Base-by-base conservation (phyloP, 2,113 vertebrate species). In the Rhegmatorhina hoffmannsi region DNA sequence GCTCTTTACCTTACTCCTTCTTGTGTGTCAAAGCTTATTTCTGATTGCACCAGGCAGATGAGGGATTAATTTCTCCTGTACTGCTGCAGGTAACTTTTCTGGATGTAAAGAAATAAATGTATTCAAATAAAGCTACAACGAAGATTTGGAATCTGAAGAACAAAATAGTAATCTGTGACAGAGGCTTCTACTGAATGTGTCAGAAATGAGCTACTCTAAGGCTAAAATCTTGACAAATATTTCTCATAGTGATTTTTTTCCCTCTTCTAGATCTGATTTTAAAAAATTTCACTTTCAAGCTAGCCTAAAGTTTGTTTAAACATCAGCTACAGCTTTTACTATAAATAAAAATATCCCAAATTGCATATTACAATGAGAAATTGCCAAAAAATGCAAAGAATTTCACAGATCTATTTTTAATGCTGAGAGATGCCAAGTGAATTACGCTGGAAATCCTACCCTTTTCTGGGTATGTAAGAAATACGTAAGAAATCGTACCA, bases 391-490 rank as follows among this genome's bases (percentile, higher is more conserved):
- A 62, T 3, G 9, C 7, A 13, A 86, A 89, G 15, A 75, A 87
- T 91, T 91, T 91, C 43, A 74, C 68, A 77, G 50, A 83, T 89
- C 43, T 93, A 33, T 87, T 84, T 95, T 84, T 89, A 74, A 43
- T 2, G 1, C 24, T 76, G 31, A 90, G 50, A 88, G 43, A 70
- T 52, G 33, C 59, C 63, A 7, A 50, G 24, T 1, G 11, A 72
- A 64, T 77, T 90, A 52, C 1, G 0, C 55, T 84, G 18, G 72
- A 81, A 92, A 90, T 70, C 23, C 49, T 88, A 73, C 8, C 34
- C 53, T 56, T 90, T 79, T 60, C 62, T 56, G 36, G 67, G 69
- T 7, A 85, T 0, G 0, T 31, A 85, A 26, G 34, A 84, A 92
- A 84, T 25, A 76, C 0, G 0, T 64, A 70, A 85, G 52, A 76